phyloP scores from a whole-genome alignment of 1,140 invertebrate species.

The Nautilus pompilius region DNA sequence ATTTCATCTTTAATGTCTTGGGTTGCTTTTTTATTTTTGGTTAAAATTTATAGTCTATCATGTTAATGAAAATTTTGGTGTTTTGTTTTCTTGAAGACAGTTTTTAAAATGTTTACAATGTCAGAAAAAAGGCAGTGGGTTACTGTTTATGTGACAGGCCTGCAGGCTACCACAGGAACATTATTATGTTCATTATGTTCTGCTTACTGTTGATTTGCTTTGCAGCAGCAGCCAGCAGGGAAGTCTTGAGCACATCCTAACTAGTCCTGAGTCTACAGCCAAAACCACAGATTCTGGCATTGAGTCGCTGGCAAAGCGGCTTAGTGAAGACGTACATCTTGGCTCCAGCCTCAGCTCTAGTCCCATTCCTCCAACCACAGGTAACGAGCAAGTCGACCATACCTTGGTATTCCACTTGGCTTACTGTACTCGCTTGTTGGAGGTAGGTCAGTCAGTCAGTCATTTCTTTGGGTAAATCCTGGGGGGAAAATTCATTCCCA shows the following conservation, averaged over 20 bases:
- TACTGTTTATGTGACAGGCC: background rate
- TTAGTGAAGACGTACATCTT: conserved; percentile 40
- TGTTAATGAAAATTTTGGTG: no score
- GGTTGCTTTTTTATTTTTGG: no score
- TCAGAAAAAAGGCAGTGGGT: background rate
- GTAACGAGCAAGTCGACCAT: conserved; percentile 55
- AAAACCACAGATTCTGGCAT: conserved; percentile 57
- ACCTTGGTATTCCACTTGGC: conserved; percentile 55
- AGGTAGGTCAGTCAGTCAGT: no score
- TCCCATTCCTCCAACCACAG: conserved; percentile 49
- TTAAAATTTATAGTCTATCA: no score
- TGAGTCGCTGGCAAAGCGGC: conserved; percentile 47
- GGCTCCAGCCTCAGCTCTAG: conserved; percentile 45
- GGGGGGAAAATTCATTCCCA: no score
- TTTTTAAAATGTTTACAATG: no score
- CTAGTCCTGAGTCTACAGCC: conserved; percentile 51
- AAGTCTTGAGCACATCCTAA: conserved; percentile 41
- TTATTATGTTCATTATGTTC: background rate
- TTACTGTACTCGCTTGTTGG: conserved; percentile 56
- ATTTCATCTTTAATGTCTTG: no score
- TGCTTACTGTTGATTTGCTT: background rate
- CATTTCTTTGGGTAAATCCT: no score
- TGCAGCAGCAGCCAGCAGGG: conserved; percentile 20
- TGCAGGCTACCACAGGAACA: background rate
- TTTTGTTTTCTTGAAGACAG: no score